Conservation (phyloP, 2,113 vertebrate species). For the Chaenogobius annularis region DNA sequence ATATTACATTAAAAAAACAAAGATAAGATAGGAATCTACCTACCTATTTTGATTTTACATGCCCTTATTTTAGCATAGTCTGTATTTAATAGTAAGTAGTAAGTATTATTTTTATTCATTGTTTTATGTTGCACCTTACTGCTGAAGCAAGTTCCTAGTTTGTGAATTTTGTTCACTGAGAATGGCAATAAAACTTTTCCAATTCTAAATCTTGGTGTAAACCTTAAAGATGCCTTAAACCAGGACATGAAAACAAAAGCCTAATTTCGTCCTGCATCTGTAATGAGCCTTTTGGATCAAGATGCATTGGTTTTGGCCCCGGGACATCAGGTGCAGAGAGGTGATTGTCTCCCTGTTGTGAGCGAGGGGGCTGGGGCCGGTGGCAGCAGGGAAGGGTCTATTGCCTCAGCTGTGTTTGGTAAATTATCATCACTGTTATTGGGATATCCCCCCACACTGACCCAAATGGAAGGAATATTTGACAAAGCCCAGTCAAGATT, state of each 20-base stretch:
- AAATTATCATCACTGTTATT: conserved; percentile 61
- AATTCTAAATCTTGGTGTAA: too few species aligned
- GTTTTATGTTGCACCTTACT: too few species aligned
- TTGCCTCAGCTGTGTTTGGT: conserved; percentile 69
- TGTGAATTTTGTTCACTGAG: too few species aligned
- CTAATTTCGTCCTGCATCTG: not conserved
- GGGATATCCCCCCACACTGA: conserved; percentile 38
- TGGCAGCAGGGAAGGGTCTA: conserved; percentile 15
- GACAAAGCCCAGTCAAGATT: conserved; percentile 48
- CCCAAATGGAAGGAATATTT: too few species aligned
- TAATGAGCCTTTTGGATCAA: conserved; percentile 2
- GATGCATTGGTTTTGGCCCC: conserved; percentile 6
- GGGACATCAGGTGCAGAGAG: conserved; percentile 11
- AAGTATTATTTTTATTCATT: too few species aligned
- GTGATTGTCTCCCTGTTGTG: not conserved
- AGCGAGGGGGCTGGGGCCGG: not conserved
- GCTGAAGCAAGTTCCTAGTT: too few species aligned
- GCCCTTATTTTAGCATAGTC: too few species aligned
- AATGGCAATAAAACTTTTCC: too few species aligned
- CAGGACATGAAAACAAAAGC: not conserved
- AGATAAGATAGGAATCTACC: too few species aligned
- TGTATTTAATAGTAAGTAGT: too few species aligned
- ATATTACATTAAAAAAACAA: not conserved
- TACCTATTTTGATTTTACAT: too few species aligned
- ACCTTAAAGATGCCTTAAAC: not conserved